phyloP scores from a whole-genome alignment of 2,888 invertebrate species.

The Idaea straminata region DNA sequence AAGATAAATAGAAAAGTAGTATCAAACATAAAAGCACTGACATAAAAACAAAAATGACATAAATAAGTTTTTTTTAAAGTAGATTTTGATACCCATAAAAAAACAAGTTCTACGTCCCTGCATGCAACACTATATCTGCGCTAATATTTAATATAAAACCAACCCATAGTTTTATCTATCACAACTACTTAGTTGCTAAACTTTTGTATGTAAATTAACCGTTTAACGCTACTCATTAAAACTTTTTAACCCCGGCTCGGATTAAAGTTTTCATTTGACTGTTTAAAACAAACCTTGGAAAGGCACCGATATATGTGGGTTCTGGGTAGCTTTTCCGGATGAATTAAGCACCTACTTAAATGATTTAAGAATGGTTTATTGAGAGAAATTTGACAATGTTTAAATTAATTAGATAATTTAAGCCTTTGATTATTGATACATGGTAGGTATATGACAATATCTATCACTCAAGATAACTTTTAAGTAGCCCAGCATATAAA shows the following conservation, averaged over 20 bases:
- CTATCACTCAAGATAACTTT: too few relatives aligned
- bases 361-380: too few relatives aligned
- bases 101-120: background rate
- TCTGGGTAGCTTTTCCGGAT: background rate
- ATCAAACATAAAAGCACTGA: too few relatives aligned
- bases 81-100: too few relatives aligned
- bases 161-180: background rate
- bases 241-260: background rate
- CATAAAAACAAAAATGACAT: background rate
- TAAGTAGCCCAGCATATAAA: too few relatives aligned
- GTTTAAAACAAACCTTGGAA: background rate
- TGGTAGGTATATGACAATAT: too few relatives aligned
- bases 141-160: background rate
- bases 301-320: background rate
- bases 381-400: too few relatives aligned
- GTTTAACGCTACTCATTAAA: background rate
- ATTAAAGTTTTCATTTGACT: background rate
- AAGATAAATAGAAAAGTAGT: too few relatives aligned
- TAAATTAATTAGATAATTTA: too few relatives aligned
- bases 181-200: background rate
- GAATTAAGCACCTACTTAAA: background rate
- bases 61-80: background rate
- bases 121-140: background rate
- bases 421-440: too few relatives aligned
- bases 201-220: background rate